Evolutionary conservation across 2,888 invertebrate species (phyloP), one percentile per base, ranked within the genome.

Genomic region (Apamea monoglypha): DNA sequence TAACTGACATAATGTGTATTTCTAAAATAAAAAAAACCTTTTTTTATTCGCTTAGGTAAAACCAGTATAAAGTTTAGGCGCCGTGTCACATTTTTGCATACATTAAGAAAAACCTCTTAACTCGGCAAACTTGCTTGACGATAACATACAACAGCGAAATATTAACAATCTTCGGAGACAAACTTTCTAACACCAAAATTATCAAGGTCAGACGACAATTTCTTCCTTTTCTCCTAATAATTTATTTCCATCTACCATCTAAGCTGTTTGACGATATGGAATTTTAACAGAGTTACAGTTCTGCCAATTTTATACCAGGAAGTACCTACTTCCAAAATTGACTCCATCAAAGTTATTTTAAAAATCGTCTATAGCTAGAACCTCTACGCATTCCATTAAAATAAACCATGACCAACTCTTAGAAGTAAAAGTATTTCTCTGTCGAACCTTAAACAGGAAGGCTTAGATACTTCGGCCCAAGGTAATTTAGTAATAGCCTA

Each of bases 401-500:
- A 69, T 32, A 70, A 80, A 75, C 70, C 70, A 70, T 81, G 68
- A 69, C 32, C 32, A 40, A 53, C 18, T 79, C 63, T 29, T 72
- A 72, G 36, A 76, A 82, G 76, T 84, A 85, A 87, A 87, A 86
- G 80, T 89, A 84, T 88, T 89, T 88, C 85, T 81, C 81, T 80
- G 14, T 29, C 59, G 63, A 79, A 82, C 71, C 53, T 69, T 61
- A 81, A 75, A 82, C 85, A 85, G 89, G 89, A 88, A 89, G 85
- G 78, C 67, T 80, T 72, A 85, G 67, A 82, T 78, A 83, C 74
- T 80, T 61, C 25, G 3, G 80, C 18, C 79, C 81, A 84, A 86
- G 82, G 82, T 81, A 84, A 90, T 85, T 85, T 82, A 84, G 83
- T 82, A 84, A 83, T 79, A 83, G 90, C 88, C 89, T 80, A 76